Percentiles rank a stretch among this genome's conserved stretches.
phyloP scores from a whole-genome alignment of 2,797 vertebrate species.

The Podarcis siculus region DNA sequence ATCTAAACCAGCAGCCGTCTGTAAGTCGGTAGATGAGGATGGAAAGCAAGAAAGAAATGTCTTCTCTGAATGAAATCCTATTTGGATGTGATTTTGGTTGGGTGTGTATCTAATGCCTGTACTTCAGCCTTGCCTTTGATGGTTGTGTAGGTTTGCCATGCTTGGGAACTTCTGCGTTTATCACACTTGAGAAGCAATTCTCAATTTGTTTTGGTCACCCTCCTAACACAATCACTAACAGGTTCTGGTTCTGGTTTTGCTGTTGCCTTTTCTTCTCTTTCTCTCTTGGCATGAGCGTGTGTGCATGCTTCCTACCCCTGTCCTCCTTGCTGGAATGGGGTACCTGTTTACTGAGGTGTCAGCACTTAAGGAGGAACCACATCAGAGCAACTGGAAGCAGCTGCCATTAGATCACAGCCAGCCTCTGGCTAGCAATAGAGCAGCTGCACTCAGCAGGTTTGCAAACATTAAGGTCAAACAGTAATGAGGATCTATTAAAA shows the following conservation, averaged over 20 bases:
- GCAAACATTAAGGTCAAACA: slow-evolving; percentile 3
- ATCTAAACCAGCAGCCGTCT: background rate
- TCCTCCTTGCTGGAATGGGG: background rate
- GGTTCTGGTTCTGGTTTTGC: background rate
- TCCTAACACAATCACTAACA: background rate
- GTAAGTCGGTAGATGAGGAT: background rate
- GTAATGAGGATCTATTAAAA: slow-evolving; percentile 26
- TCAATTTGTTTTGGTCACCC: background rate
- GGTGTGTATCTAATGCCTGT: slow-evolving; percentile 1
- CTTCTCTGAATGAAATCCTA: background rate
- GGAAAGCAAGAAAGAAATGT: background rate
- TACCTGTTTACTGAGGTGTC: background rate
- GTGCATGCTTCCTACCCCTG: accelerated
- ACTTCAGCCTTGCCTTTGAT: background rate
- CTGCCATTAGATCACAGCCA: slow-evolving; percentile 14
- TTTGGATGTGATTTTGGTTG: background rate
- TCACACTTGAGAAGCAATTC: background rate
- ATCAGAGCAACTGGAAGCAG: background rate
- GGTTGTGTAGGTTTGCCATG: background rate
- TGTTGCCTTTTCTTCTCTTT: background rate
- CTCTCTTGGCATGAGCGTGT: accelerated
- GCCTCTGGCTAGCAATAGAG: background rate
- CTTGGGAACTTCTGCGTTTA: background rate
- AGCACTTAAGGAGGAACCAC: slow-evolving; percentile 5
- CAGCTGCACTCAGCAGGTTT: slow-evolving; percentile 33